Evolutionary conservation across 1,140 invertebrate genomes (phyloP), one percentile per base, ranked within the genome.

Genomic region (Dysdera silvatica): DNA sequence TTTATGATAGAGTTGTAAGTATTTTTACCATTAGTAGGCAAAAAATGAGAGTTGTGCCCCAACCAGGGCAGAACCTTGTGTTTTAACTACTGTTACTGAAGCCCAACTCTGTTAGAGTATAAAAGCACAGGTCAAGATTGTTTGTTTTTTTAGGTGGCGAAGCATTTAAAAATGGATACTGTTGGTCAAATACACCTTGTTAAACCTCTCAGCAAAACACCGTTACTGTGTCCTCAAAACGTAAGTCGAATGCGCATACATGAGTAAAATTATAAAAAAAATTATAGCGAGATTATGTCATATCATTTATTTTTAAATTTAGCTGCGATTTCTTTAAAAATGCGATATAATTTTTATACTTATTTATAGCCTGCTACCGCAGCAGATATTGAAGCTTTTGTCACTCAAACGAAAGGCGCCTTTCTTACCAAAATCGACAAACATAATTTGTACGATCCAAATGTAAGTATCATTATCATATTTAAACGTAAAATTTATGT

Each of bases 171-270:
- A 51, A 47, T 69, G 23, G 48, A 23, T 18, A 45, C 51, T 43
- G 65, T 66, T 37, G 65, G 68, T 10, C 51, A 67, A 66, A 69
- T 69, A 20, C 16, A 63, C 47, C 32, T 69, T 7, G 18, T 65
- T 28, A 54, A 53, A 28, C 62, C 59, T 12, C 40, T 64, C 12
- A 58, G 54, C 18, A 67, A 67, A 64, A 61, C 53, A n/a, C 53
- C 59, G 18, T 28, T 59, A 23, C 5, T 43, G 7, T 68, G 65
- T 52, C 55, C 58, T 23, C 43, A 32, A 14, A 68, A 66, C 43
- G 61, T 53, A 52, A 57, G 51, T 32, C n/a, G 5, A 41, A 18
- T 10, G n/a, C n/a, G n/a, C 23, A 20, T 18, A 41, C 23, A 35
- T 53, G 2, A 23, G 16, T 5, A 40, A 37, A 8, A 20, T 57